A percentile compares a stretch with the other conserved stretches of the same genome.
These are phyloP conservation scores for Crioceris asparagi DNA, from an alignment of 2,888 invertebrate species.

Conservation along the genomic window DNA sequence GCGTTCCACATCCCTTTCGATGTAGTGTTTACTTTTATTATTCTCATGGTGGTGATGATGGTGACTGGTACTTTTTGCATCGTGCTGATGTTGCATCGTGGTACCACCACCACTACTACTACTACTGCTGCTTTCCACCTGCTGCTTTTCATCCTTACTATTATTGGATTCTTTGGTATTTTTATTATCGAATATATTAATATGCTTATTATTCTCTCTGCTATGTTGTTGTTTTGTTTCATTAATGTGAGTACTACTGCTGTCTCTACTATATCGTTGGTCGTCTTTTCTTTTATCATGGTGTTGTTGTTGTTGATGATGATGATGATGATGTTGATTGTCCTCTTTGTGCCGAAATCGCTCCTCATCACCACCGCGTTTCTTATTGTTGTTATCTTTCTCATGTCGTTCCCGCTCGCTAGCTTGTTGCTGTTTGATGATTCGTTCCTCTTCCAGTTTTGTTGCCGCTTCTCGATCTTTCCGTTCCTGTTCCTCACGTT, in stretches of 20 bases:
- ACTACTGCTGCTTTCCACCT: slow-evolving; percentile 43
- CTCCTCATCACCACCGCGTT: slow-evolving; percentile 29
- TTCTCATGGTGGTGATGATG: not conserved
- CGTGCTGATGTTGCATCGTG: slow-evolving; percentile 25
- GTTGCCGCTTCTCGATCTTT: slow-evolving; percentile 30
- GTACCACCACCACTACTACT: slow-evolving; percentile 29
- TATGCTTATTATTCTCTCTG: too few species aligned
- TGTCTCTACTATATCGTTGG: slow-evolving; percentile 28
- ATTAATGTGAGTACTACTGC: slow-evolving; percentile 36
- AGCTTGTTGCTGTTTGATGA: too few species aligned
- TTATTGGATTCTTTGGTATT: too few species aligned
- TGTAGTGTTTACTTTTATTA: slow-evolving; percentile 26
- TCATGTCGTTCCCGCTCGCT: slow-evolving; percentile 21
- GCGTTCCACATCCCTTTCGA: slow-evolving; percentile 38
- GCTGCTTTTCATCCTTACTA: too few species aligned
- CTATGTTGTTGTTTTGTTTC: too few species aligned
- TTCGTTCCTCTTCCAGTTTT: slow-evolving; percentile 22
- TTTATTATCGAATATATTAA: too few species aligned
- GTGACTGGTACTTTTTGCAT: slow-evolving; percentile 1
- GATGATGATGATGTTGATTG: too few species aligned
- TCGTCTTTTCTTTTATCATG: slow-evolving; percentile 38
- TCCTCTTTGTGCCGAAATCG: slow-evolving; percentile 33
- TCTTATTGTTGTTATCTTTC: slow-evolving; percentile 24
- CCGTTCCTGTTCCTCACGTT: slow-evolving; percentile 33
- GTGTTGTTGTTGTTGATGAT: too few species aligned